Base-by-base conservation (phyloP, 2,797 vertebrate genomes). In the Lacerta agilis region DNA sequence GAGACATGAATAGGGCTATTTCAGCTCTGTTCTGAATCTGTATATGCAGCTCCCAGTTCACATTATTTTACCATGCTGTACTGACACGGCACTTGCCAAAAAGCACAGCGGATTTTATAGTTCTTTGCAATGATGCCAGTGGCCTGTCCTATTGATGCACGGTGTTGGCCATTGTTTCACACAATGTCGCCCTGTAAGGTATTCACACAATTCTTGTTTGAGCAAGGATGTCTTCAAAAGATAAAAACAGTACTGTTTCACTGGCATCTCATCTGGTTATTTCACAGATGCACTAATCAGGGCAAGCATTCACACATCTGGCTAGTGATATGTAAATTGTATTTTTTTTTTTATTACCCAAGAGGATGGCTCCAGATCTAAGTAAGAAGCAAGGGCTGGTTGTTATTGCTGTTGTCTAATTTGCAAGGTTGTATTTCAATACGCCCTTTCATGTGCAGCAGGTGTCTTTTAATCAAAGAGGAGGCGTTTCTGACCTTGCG, bases 121-220 rank as follows among this genome's bases (percentile, higher is more conserved):
- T 8, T 77, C n/a, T 90, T 84, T 81, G 36, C 86, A 80, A 79
- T 8, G 41, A 20, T 87, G 18, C 0, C 55, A 67, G 0, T 15
- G 58, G 61, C 4, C 66, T 88, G 17, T 88, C 18, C 36, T 88
- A 91, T 88, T 84, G 29, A 87, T 87, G 88, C 82, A 83, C 1
- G 64, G 1, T 67, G 36, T 33, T n/a, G 72, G 55, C n/a, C n/a
- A 86, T 36, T 87, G 69, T 27, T 79, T 92, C 90, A 76, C 66
- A 45, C 43, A 81, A 61, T 45, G 73, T 38, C 9, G 87, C 18
- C 36, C 15, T 85, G 8, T 49, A 10, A 67, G 72, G n/a, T 75
- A 72, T 83, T 85, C 85, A 43, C 4, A 11, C 66, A 86, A 64
- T 79, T 9, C 58, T 43, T 88, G 29, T 76, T 43, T 88, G 58